Base-by-base conservation (phyloP, 2,797 vertebrate genomes). In the Molossus alvarezi region DNA sequence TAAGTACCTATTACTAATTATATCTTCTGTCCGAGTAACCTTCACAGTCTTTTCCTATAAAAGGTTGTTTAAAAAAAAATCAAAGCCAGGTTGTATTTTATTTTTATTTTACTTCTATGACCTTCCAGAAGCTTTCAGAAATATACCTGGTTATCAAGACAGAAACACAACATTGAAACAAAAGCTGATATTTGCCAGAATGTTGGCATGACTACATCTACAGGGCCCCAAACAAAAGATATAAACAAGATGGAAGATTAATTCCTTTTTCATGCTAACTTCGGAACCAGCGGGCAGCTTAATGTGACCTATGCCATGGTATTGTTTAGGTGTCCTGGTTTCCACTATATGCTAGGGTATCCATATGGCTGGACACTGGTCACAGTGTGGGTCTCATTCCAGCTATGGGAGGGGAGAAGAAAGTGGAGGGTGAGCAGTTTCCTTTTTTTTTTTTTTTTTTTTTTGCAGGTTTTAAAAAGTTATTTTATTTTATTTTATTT, bases 11-110 rank as follows among this genome's bases (percentile, higher is more conserved):
- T 76, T 84, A 77, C 1, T 88, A 84, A n/a, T 57, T 14, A 17
- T 77, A 20, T 87, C n/a, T 69, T 93, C 55, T 92, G 9, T 45
- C 12, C 33, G 64, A 41, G 6, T 76, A 89, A 91, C 17, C 14
- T 0, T 18, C 21, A 79, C 1, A 48, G 12, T 71, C 65, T 75
- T 71, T 29, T 62, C 18, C 45, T 90, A 72, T 48, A 60, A 45
- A 79, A 41, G 27, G 37, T 57, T 45, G 41, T 45, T 45, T 41
- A 6, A 23, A 79, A 73, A 85, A 45, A 53, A 95, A 73, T 87
- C 72, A 92, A 64, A 64, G 21, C n/a, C 48, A 92, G 11, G 45
- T 85, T 53, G 2, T n/a, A 91, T 82, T n/a, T 81, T 95, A 29
- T 48, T 91, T 90, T 80, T 48, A 25, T 65, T 96, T 75, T 82